Base-by-base conservation (phyloP, 2,888 invertebrate species). In the Cyaniris semiargus region DNA sequence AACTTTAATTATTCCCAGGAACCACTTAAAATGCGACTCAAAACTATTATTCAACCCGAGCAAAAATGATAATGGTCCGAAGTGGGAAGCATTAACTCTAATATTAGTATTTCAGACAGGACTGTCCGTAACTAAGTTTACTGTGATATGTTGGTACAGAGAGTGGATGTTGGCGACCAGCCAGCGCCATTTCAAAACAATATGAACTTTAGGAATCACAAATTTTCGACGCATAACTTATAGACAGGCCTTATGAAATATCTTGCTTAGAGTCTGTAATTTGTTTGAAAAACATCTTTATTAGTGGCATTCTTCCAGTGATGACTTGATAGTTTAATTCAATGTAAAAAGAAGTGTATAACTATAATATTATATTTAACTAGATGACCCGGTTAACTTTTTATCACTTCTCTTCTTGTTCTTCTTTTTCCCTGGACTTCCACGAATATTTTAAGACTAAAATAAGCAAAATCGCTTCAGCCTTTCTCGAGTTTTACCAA, bases 191-290 rank as follows among this genome's bases (percentile, higher is more conserved):
- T 72, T 23, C 48, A 44, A 23, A 48, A 31, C 74, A 71, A n/a
- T n/a, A n/a, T 21, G 27, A 74, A 74, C 23, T 74, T 74, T 27
- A 74, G 21, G 21, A 53, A 53, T 74, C 74, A 74, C 74, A 74
- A 74, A 74, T 74, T 74, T 48, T 74, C 27, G 72, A 72, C 44
- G 74, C 53, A 53, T 74, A 74, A 74, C 21, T 74, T 74, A 74
- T 74, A 48, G 74, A 48, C 27, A 21, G 53, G 48, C 27, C 48
- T 48, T 48, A 72, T 72, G 74, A 27, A 74, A 15, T 27, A 18
- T 74, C 18, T 53, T 53, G 48, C 74, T 38, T 31, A 34, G n/a
- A 21, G 21, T 38, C 8, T n/a, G 38, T 71, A 38, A 8, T 71
- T 71, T 71, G 8, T 38, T 34, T n/a, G n/a, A n/a, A 18, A n/a